Evolutionary conservation across 2,888 invertebrate species (phyloP).

Genomic region (Drosophila neonasuta): DNA sequence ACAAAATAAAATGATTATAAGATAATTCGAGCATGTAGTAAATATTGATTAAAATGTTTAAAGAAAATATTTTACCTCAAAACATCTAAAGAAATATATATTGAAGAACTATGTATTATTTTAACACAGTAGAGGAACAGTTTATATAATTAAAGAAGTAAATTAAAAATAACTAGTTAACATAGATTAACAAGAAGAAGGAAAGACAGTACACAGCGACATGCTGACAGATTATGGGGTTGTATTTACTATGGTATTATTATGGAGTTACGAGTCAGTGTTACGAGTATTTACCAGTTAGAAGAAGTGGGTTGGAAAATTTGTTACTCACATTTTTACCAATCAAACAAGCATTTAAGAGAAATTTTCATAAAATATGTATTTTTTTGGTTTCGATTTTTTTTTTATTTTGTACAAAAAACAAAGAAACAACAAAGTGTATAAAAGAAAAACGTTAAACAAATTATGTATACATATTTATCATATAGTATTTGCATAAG

Average conservation of each 20-base stretch:
- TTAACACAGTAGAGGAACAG: neutral
- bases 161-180: constrained; percentile 20
- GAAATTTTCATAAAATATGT: constrained; percentile 76
- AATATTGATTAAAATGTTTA: neutral
- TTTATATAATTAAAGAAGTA: neutral
- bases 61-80: neutral
- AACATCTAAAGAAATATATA: neutral
- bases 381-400: constrained; percentile 29
- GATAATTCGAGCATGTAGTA: neutral
- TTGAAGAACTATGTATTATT: neutral
- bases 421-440: constrained; percentile 66
- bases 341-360: constrained; percentile 82
- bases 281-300: constrained; percentile 61
- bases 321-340: constrained; percentile 82
- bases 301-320: constrained; percentile 71
- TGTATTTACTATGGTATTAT: constrained; percentile 28
- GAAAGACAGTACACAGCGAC: constrained; percentile 33
- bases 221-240: constrained; percentile 43
- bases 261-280: constrained; percentile 33
- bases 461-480: constrained; percentile 57
- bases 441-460: constrained; percentile 58
- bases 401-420: constrained; percentile 36
- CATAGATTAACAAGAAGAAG: constrained; percentile 5
- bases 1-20: no score
- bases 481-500: constrained; percentile 19